Percentiles rank a stretch among this genome's conserved stretches.
These are phyloP conservation scores for Gobio gobio DNA, from an alignment of 2,113 vertebrate genomes.

Conservation along the genomic window DNA sequence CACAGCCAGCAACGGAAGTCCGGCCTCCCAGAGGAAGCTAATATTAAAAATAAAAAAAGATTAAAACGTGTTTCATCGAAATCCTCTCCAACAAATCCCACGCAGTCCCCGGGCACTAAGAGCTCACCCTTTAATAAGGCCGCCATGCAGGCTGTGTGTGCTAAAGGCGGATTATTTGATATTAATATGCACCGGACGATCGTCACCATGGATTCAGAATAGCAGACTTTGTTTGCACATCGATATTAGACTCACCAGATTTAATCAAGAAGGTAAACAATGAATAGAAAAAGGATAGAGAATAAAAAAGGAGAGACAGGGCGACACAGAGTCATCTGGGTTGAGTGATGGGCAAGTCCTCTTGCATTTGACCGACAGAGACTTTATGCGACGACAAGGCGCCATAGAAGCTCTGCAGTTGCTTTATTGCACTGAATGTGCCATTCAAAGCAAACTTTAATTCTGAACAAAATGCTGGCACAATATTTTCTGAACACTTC, in stretches of 20 bases:
- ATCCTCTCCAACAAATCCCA: constrained; percentile 74
- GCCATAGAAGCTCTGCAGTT: background rate
- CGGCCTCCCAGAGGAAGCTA: constrained; percentile 37
- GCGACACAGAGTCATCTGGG: constrained; percentile 15
- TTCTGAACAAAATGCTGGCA: background rate
- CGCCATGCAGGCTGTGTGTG: constrained; percentile 69
- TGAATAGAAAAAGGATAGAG: constrained; percentile 43
- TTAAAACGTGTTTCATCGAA: constrained; percentile 76
- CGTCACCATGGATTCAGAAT: constrained; percentile 67
- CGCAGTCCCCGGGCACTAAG: constrained; percentile 53
- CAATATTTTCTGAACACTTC: background rate
- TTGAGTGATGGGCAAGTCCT: constrained; percentile 16
- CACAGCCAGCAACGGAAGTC: constrained; percentile 31
- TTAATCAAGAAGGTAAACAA: constrained; percentile 82
- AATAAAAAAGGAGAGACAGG: background rate
- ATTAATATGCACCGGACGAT: constrained; percentile 78
- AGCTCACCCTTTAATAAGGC: constrained; percentile 71
- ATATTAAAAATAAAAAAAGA: constrained; percentile 62
- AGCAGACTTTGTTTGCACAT: constrained; percentile 78
- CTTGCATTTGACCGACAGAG: constrained; percentile 13
- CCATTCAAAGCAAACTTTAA: background rate
- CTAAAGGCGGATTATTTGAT: constrained; percentile 67
- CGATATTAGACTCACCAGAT: constrained; percentile 77
- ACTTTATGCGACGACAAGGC: background rate
- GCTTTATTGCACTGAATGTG: constrained; percentile 17